These are phyloP conservation scores for Charina bottae DNA, from an alignment of 2,113 vertebrate species.

Conservation along the genomic window DNA sequence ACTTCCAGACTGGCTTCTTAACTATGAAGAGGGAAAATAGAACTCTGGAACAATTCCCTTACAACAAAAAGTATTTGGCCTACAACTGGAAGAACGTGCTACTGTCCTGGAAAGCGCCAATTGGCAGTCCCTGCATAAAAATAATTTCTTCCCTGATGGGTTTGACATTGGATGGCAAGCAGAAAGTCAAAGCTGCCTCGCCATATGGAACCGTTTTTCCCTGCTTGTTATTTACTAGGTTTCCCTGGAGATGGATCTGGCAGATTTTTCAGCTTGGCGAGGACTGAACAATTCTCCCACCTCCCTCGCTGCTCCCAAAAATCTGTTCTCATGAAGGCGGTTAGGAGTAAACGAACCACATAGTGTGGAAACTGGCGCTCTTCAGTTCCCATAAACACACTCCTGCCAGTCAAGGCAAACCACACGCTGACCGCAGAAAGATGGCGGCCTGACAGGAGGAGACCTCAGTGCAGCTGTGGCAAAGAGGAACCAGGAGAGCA, in stretches of 20 bases:
- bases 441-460: neutral
- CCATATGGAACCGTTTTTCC: constrained; percentile 48
- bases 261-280: constrained; percentile 35
- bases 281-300: constrained; percentile 13
- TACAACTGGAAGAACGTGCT: no score
- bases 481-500: neutral
- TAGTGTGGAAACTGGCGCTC: constrained; percentile 15
- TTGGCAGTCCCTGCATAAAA: neutral
- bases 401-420: neutral
- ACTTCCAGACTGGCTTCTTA: neutral
- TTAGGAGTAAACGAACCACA: accelerated
- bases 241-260: constrained; percentile 51
- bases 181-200: constrained; percentile 41
- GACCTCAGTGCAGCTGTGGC: neutral
- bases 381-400: constrained; percentile 15
- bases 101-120: constrained; percentile 43
- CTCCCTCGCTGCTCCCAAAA: neutral
- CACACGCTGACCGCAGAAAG: neutral
- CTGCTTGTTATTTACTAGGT: constrained; percentile 21
- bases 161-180: constrained; percentile 45
- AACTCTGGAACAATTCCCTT: neutral
- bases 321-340: constrained; percentile 5
- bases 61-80: neutral
- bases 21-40: neutral
- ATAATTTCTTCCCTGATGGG: constrained; percentile 55